Percentiles rank a stretch among this genome's conserved stretches.
phyloP scores from a whole-genome alignment of 2,113 vertebrate species.

The Erinaceus europaeus region DNA sequence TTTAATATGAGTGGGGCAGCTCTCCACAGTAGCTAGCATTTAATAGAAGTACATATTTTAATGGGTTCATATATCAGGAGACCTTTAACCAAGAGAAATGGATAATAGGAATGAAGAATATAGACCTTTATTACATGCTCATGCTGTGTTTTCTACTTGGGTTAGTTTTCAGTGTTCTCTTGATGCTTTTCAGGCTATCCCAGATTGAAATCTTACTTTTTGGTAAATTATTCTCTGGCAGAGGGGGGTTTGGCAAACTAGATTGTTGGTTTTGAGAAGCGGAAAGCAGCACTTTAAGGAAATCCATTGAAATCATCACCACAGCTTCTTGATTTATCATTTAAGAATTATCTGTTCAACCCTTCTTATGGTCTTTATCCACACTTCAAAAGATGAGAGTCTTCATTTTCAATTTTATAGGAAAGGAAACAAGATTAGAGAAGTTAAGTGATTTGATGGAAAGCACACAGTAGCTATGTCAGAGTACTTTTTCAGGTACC shows the following conservation, averaged over 20 bases:
- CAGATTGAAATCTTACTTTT: conserved; percentile 20
- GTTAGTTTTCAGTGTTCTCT: conserved; percentile 8
- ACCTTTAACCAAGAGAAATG: conserved; percentile 57
- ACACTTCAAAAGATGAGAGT: background rate
- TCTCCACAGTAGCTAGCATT: conserved; percentile 8
- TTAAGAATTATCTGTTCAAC: background rate
- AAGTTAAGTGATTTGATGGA: background rate
- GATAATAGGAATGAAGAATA: conserved; percentile 35
- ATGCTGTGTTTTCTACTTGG: background rate
- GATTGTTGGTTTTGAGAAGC: background rate
- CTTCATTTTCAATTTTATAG: background rate
- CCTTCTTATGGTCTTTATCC: background rate
- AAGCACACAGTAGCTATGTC: background rate
- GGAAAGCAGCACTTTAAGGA: background rate
- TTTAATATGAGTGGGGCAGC: conserved; percentile 31
- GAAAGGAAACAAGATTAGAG: background rate
- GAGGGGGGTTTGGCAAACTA: conserved; percentile 15
- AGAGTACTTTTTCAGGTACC: background rate
- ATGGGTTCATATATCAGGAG: conserved; percentile 47
- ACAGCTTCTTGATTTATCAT: background rate
- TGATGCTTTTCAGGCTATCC: background rate
- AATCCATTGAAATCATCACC: background rate
- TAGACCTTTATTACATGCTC: background rate
- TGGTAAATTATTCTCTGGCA: conserved; percentile 26
- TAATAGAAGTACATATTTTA: conserved; percentile 42